Evolutionary conservation across 2,888 invertebrate species (phyloP).

Genomic region (Ptilodon capucinus): DNA sequence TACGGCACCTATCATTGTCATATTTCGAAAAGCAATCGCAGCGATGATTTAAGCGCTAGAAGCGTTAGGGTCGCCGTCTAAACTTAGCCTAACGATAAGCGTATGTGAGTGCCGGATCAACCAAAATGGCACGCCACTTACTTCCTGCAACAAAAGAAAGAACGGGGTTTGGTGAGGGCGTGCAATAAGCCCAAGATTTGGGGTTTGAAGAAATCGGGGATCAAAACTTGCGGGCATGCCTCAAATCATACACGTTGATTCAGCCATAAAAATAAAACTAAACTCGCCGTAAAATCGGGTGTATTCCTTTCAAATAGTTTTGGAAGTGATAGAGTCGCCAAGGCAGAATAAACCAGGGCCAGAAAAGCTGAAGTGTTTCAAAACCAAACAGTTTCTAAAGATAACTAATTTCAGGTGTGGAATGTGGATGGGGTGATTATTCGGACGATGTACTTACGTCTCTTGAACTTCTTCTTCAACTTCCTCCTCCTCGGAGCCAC

Average conservation of each 20-base stretch:
- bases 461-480: conserved; percentile 90
- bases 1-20: conserved; percentile 49
- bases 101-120: conserved; percentile 75
- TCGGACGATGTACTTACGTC: conserved; percentile 84
- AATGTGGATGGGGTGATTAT: conserved; percentile 16
- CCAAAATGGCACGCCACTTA: conserved; percentile 81
- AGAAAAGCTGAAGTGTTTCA: conserved; percentile 69
- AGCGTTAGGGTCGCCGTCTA: conserved; percentile 66
- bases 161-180: conserved; percentile 74
- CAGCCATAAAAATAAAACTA: conserved; percentile 42
- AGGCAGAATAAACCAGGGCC: conserved; percentile 70
- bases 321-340: conserved; percentile 60
- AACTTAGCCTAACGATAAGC: conserved; percentile 76
- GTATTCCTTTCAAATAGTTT: conserved; percentile 45
- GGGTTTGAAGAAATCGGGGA: conserved; percentile 53
- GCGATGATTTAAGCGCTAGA: conserved; percentile 67
- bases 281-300: conserved; percentile 27
- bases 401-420: conserved; percentile 42
- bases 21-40: conserved; percentile 69
- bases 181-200: conserved; percentile 67
- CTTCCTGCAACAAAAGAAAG: conserved; percentile 83
- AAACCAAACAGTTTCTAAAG: conserved; percentile 67
- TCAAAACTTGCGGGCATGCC: conserved; percentile 61
- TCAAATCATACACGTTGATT: conserved; percentile 47
- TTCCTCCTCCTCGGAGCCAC: conserved; percentile 88